Conservation (phyloP, 2,113 vertebrate genomes). For the Pollachius pollachius region DNA sequence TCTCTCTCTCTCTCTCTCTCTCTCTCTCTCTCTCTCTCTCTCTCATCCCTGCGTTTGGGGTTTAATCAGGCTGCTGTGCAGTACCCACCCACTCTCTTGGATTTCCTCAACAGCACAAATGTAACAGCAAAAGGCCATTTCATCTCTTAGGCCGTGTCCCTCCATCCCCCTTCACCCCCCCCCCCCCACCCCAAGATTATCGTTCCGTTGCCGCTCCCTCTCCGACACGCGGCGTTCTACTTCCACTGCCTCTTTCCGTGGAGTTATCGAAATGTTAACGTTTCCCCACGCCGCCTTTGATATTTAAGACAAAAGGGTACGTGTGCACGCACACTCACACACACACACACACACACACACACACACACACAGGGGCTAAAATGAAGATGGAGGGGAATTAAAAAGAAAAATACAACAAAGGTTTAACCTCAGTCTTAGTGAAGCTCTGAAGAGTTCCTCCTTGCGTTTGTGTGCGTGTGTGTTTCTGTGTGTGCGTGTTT, state of each 20-base stretch:
- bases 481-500: constrained; percentile 29
- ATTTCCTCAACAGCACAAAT: no score
- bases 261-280: constrained; percentile 98
- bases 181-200: no score
- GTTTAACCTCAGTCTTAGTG: constrained; percentile 78
- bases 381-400: constrained; percentile 67
- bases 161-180: constrained; percentile 79
- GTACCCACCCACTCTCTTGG: no score
- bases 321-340: constrained; percentile 57
- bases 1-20: constrained; percentile 21
- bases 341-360: no score
- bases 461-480: neutral
- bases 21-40: no score
- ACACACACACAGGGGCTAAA: constrained; percentile 70
- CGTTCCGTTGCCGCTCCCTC: no score
- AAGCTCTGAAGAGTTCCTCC: constrained; percentile 66
- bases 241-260: constrained; percentile 76
- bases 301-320: constrained; percentile 98
- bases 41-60: no score
- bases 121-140: no score
- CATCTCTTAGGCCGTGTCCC: no score
- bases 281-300: constrained; percentile 88
- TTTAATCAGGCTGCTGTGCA: no score
- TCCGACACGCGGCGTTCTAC: constrained; percentile 39
- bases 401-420: constrained; percentile 33